phyloP scores from a whole-genome alignment of 2,113 vertebrate genomes.

The Phalacrocorax pelagicus region DNA sequence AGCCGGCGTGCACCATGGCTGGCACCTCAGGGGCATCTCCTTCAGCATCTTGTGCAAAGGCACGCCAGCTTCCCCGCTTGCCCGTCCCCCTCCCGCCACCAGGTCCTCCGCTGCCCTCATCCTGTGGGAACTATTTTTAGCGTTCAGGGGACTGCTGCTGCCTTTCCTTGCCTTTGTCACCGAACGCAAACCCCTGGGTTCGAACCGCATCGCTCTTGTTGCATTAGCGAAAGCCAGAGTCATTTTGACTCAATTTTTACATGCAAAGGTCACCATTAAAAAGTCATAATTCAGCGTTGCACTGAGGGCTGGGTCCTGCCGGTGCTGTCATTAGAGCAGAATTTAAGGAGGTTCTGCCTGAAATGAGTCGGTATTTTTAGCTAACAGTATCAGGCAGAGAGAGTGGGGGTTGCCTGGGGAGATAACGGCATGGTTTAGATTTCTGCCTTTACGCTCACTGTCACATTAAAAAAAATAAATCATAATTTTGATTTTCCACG shows the following conservation, averaged over 20 bases:
- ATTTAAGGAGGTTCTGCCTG: conserved; percentile 57
- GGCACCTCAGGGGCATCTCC: neutral
- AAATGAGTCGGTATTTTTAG: conserved; percentile 60
- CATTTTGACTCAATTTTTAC: conserved; percentile 29
- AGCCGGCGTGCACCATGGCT: accelerated
- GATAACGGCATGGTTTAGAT: conserved; percentile 68
- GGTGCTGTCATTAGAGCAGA: conserved; percentile 52
- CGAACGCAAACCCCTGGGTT: neutral
- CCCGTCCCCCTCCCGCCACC: accelerated
- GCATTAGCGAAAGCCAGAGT: neutral
- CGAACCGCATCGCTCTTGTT: neutral
- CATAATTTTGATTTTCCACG: conserved; percentile 64
- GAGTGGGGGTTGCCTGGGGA: conserved; percentile 47
- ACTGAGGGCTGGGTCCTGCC: conserved; percentile 21
- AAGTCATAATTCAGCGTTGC: conserved; percentile 21
- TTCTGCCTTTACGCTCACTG: conserved; percentile 62
- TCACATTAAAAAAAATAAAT: conserved; percentile 67
- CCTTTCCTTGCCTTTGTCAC: neutral
- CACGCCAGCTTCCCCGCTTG: accelerated
- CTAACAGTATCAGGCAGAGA: conserved; percentile 47
- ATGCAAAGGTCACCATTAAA: conserved; percentile 55
- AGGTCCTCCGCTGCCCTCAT: neutral
- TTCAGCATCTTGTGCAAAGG: accelerated
- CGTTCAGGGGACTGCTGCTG: neutral
- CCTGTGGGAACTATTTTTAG: neutral